Evolutionary conservation across 2,113 vertebrate species (phyloP).

Genomic region (Eulemur rufifrons): DNA sequence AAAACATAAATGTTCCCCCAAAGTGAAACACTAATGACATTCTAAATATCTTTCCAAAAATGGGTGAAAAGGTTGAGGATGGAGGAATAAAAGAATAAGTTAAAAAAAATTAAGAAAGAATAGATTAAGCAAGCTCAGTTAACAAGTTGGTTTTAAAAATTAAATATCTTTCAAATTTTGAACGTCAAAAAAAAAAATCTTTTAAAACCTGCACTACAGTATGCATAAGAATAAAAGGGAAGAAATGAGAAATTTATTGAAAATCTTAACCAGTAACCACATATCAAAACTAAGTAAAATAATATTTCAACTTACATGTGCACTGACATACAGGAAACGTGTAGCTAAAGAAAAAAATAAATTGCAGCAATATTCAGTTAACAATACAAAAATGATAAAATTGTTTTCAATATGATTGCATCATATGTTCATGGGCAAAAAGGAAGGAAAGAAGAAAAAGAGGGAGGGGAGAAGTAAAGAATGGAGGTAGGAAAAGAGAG

Average conservation of each 20-base stretch:
- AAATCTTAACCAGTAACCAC: background rate
- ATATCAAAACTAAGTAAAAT: background rate
- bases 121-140: background rate
- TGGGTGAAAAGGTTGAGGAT: background rate
- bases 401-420: background rate
- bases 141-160: background rate
- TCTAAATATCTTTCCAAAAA: background rate
- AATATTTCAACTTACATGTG: background rate
- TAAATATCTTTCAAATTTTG: background rate
- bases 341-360: background rate
- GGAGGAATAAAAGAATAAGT: background rate
- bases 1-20: background rate
- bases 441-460: background rate
- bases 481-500: background rate
- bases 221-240: background rate
- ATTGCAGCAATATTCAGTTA: background rate
- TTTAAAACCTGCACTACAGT: background rate
- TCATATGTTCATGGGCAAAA: background rate
- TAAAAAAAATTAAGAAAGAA: background rate
- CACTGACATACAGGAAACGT: background rate
- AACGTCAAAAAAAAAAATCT: background rate
- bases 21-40: background rate
- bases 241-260: background rate
- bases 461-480: accelerated
- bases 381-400: background rate